Base-by-base conservation (phyloP, 2,113 vertebrate genomes). In the Apteryx mantelli region DNA sequence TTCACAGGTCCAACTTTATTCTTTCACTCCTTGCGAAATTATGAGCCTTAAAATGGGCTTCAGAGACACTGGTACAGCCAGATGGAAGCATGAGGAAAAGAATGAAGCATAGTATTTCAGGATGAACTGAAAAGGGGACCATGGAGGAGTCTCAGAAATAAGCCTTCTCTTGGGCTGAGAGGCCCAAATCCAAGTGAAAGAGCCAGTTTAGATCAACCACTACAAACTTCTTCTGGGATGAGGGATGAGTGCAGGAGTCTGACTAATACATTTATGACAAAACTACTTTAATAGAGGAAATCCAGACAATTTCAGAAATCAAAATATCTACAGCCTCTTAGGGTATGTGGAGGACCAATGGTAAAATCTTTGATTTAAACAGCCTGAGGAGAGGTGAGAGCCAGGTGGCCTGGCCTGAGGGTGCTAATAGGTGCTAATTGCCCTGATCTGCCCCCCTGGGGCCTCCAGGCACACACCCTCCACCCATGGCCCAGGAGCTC, bases 1-100 rank as follows among this genome's bases (percentile, higher is more conserved):
- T 40, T 40, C 53, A 56, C 0, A 1, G 44, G 38, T 11, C 15
- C 61, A 13, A 30, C 38, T 88, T 56, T 56, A 30, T 63, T 81
- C 38, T 44, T 84, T 64, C 1, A 1, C 32, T 82, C 28, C 30
- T 5, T 5, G 46, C 11, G 71, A 66, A 34, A 0, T 0, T 44
- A 30, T 22, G 4, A 91, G 38, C 53, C 58, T 63, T n/a, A 58
- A 73, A 81, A 85, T 66, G 38, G 22, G 53, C 64, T 78, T 28
- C 1, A 1, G 28, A 58, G 55, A 32, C 55, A 32, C 9, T 8
- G 17, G 55, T 9, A 58, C 28, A 40, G 17, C 12, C 53, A 88
- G 46, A 68, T 68, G 17, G 34, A 18, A 42, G 7, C 32, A 16
- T 7, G 5, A 74, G 34, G 14, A 74, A 89, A 86, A 82, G 21